Conservation (phyloP, 2,888 invertebrate species). For the Drosophila borborema region DNA sequence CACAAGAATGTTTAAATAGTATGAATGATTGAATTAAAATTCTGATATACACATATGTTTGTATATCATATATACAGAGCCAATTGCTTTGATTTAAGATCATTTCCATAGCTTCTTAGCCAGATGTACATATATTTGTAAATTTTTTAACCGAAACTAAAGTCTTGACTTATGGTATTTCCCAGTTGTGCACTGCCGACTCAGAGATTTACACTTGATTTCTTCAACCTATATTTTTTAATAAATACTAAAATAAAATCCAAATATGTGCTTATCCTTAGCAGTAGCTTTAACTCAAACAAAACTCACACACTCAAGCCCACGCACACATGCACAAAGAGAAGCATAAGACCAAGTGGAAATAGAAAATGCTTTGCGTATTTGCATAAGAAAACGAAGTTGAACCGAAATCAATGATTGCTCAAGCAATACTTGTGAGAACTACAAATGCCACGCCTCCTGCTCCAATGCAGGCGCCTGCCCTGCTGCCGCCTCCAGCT, state of each 20-base stretch:
- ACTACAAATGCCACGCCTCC: conserved; percentile 68
- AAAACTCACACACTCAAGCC: conserved; percentile 15
- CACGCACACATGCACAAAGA: conserved; percentile 6
- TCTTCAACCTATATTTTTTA: conserved; percentile 47
- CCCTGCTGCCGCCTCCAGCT: conserved; percentile 37
- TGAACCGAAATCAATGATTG: conserved; percentile 80
- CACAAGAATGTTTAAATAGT: background rate
- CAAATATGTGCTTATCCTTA: conserved; percentile 54
- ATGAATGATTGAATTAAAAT: background rate
- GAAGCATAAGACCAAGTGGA: conserved; percentile 42
- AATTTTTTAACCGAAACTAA: background rate
- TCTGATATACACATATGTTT: background rate
- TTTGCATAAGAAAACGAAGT: conserved; percentile 78
- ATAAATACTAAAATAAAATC: conserved; percentile 70
- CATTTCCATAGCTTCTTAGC: too few relatives aligned
- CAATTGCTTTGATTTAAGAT: too few relatives aligned
- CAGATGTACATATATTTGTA: too few relatives aligned
- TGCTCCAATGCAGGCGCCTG: conserved; percentile 4
- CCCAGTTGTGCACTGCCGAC: background rate
- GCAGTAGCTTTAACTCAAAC: conserved; percentile 56
- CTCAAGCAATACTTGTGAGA: conserved; percentile 67
- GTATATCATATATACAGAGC: background rate
- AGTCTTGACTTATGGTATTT: background rate
- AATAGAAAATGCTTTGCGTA: conserved; percentile 73
- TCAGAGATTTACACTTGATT: conserved; percentile 8